Base-by-base conservation (phyloP, 1,140 invertebrate species). In the Trichoplusia ni region DNA sequence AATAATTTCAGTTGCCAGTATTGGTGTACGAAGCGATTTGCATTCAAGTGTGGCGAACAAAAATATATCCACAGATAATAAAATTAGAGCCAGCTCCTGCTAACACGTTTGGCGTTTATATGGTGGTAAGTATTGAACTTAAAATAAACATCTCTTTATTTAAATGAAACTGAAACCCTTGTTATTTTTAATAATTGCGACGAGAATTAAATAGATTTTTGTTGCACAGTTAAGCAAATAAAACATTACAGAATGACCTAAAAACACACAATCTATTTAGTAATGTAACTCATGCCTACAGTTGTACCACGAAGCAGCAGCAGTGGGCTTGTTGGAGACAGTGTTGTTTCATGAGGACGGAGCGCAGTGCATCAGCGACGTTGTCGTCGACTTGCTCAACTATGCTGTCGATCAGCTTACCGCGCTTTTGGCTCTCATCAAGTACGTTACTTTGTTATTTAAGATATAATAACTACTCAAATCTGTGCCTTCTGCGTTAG, bases 11-110 rank as follows among this genome's bases (percentile, higher is more conserved):
- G 93, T 87, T 95, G 4, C 91, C 93, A 0, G 70, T 95, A 13
- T 81, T 97, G 27, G 92, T 96, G 31, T 92, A 95, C 64, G 95
- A 97, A 90, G 93, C 94, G 0, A 95, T 96, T 64, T 93, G 94
- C 78, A 93, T 96, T 29, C 92, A 93, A 70, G 84, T 96, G 29
- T 97, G 96, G 95, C 95, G 95, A 63, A 86, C 93, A 29, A 94
- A 95, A 73, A 92, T 96, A 19, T 92, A 95, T 62, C 95, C 95
- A 1, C 84, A 93, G 78, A 86, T 97, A n/a, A 73, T 96, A 7
- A 92, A 94, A 75, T 74, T 94, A 14, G 92, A 93, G 67, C 91
- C 91, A 0, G 91, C 94, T 46, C 93, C 94, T 0, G 77, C 91
- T 29, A 93, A 93, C 71, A 95, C 94, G 1, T 96, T 96, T 72